phyloP scores from a whole-genome alignment of 2,113 vertebrate genomes.

The Calyptommatus sinebrachiatus region DNA sequence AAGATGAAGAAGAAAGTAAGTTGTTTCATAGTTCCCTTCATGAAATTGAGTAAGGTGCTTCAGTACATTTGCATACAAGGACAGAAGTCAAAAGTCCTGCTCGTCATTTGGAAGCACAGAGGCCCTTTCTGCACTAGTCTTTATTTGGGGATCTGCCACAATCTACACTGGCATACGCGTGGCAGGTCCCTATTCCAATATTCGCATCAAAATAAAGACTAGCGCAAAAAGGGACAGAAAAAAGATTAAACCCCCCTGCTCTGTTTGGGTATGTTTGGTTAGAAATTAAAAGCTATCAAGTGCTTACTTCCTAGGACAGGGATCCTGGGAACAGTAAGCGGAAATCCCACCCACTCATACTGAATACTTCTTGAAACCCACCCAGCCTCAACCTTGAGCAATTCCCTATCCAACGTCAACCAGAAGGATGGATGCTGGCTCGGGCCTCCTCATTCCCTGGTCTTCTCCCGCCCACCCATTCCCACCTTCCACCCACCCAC shows the following conservation, averaged over 20 bases:
- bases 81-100: too few species aligned
- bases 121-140: not conserved
- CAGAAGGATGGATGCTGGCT: not conserved
- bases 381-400: not conserved
- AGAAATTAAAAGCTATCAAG: not conserved
- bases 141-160: too few species aligned
- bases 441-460: not conserved
- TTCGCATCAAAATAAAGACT: too few species aligned
- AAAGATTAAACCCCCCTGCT: not conserved
- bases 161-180: too few species aligned
- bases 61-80: not conserved
- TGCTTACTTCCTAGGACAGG: not conserved
- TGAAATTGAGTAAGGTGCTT: not conserved
- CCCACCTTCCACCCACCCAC: not conserved
- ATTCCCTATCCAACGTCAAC: not conserved
- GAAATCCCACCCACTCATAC: not conserved
- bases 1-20: not conserved
- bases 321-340: not conserved
- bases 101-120: not conserved
- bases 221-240: too few species aligned
- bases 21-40: not conserved
- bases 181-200: too few species aligned
- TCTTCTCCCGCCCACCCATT: too few species aligned
- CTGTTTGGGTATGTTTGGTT: not conserved
- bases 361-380: not conserved